Evolutionary conservation across 2,797 vertebrate genomes (phyloP).

Genomic region (Myripristis jacobus): DNA sequence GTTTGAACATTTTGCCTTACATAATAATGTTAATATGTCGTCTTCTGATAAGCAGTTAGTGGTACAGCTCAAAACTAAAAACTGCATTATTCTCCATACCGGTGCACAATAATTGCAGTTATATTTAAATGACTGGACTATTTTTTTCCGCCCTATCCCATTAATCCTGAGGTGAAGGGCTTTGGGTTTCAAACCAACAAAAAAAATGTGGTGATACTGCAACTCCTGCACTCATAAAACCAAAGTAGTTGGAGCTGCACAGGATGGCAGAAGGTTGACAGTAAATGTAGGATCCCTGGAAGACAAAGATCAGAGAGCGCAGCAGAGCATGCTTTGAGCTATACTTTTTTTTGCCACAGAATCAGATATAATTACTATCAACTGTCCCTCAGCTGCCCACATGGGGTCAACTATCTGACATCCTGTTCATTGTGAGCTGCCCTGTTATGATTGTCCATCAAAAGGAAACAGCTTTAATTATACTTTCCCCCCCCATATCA

Average conservation of each 20-base stretch:
- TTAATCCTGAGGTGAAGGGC: not conserved
- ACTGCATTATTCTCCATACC: not conserved
- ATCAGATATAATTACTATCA: slow-evolving; percentile 67
- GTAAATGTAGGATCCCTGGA: slow-evolving; percentile 13
- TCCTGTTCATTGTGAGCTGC: slow-evolving; percentile 58
- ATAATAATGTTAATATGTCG: not conserved
- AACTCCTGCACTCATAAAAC: not conserved
- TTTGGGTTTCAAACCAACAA: too few species aligned
- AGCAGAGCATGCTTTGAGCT: slow-evolving; percentile 52
- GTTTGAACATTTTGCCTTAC: too few species aligned
- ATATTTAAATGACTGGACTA: too few species aligned
- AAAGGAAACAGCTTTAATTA: slow-evolving; percentile 58
- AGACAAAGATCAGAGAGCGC: slow-evolving; percentile 42
- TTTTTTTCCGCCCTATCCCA: not conserved
- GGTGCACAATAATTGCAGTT: too few species aligned
- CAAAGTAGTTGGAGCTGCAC: not conserved
- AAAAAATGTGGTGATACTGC: not conserved
- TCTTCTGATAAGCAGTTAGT: not conserved
- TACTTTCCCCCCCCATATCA: slow-evolving; percentile 9
- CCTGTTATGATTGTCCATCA: slow-evolving; percentile 52
- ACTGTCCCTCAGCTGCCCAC: slow-evolving; percentile 65
- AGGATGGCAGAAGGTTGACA: not conserved
- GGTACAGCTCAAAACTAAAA: too few species aligned
- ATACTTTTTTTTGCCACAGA: slow-evolving; percentile 45
- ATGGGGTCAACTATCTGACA: slow-evolving; percentile 62